A percentile compares a stretch with the other conserved stretches of the same genome.
These are phyloP conservation scores for Aplocera efformata DNA, from an alignment of 2,888 invertebrate genomes.

Conservation along the genomic window DNA sequence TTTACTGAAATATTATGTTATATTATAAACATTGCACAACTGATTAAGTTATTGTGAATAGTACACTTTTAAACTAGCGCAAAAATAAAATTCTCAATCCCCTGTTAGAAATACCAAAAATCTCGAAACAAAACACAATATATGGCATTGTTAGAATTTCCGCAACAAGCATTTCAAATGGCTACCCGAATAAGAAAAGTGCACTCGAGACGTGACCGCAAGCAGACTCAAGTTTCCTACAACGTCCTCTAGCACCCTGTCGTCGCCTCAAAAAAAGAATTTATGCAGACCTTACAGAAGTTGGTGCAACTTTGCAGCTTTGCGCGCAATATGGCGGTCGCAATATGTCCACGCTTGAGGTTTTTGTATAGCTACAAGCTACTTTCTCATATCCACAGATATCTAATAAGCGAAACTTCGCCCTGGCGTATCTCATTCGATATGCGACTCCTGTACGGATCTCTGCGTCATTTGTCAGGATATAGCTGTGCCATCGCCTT, in stretches of 20 bases:
- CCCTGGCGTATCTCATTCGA: slow-evolving; percentile 60
- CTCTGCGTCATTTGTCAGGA: slow-evolving; percentile 57
- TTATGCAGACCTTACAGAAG: slow-evolving; percentile 61
- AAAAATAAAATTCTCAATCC: too few relatives aligned
- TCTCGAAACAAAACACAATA: slow-evolving; percentile 4
- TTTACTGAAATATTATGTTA: slow-evolving; percentile 17
- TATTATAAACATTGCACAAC: slow-evolving; percentile 1
- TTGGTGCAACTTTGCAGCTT: slow-evolving; percentile 68
- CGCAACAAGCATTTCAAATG: slow-evolving; percentile 19
- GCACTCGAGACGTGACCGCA: slow-evolving; percentile 40
- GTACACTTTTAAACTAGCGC: too few relatives aligned
- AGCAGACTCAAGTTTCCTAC: slow-evolving; percentile 41
- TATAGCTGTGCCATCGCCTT: slow-evolving; percentile 27
- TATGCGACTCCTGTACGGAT: slow-evolving; percentile 67
- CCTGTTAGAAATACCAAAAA: neutral
- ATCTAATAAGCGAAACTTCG: slow-evolving; percentile 76
- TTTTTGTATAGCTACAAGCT: slow-evolving; percentile 71
- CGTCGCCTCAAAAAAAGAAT: slow-evolving; percentile 46
- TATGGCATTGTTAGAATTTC: slow-evolving; percentile 12
- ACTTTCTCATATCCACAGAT: slow-evolving; percentile 72
- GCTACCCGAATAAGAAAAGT: slow-evolving; percentile 48
- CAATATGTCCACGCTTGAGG: slow-evolving; percentile 68
- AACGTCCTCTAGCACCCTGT: slow-evolving; percentile 31
- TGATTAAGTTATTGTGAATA: too few relatives aligned
- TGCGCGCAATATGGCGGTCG: slow-evolving; percentile 56